Evolutionary conservation across 2,888 invertebrate species (phyloP).

Genomic region (Ectropis crepuscularia): DNA sequence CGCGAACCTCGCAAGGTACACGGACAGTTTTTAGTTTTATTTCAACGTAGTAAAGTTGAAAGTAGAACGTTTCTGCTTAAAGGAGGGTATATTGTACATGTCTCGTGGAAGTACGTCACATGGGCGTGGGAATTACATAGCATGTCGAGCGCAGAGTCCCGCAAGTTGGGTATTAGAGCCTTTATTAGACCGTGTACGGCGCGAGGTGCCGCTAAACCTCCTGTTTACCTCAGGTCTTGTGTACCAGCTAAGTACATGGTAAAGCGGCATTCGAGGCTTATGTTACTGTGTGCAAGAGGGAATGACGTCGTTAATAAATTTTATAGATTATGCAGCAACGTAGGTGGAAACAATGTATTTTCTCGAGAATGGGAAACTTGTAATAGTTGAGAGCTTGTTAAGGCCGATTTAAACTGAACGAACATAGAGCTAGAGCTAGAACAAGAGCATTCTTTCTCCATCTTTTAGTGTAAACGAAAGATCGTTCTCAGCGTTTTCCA

Average conservation of each 20-base stretch:
- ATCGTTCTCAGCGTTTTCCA: no score
- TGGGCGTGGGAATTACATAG: constrained; percentile 44
- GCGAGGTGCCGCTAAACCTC: constrained; percentile 40
- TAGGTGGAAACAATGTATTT: constrained; percentile 7
- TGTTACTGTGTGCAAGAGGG: constrained; percentile 20
- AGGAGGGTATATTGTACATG: constrained; percentile 27
- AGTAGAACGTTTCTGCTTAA: constrained; percentile 16
- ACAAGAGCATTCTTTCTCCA: no score
- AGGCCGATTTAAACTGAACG: no score
- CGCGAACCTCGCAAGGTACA: constrained; percentile 9
- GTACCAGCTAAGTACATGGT: constrained; percentile 27
- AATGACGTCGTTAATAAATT: constrained; percentile 13
- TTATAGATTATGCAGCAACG: constrained; percentile 8
- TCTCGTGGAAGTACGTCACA: constrained; percentile 30
- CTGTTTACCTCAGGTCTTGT: constrained; percentile 37
- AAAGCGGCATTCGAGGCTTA: constrained; percentile 30
- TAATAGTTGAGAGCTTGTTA: constrained; percentile 2
- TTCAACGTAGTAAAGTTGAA: constrained; percentile 25
- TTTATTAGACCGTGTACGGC: constrained; percentile 43
- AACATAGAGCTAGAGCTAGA: no score
- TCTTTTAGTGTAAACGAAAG: no score
- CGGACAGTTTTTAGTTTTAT: constrained; percentile 12
- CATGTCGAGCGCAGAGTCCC: constrained; percentile 39
- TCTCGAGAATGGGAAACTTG: background rate
- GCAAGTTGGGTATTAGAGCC: constrained; percentile 41